Evolutionary conservation across 2,888 invertebrate genomes (phyloP).

Genomic region (Digitonthophagus gazella): DNA sequence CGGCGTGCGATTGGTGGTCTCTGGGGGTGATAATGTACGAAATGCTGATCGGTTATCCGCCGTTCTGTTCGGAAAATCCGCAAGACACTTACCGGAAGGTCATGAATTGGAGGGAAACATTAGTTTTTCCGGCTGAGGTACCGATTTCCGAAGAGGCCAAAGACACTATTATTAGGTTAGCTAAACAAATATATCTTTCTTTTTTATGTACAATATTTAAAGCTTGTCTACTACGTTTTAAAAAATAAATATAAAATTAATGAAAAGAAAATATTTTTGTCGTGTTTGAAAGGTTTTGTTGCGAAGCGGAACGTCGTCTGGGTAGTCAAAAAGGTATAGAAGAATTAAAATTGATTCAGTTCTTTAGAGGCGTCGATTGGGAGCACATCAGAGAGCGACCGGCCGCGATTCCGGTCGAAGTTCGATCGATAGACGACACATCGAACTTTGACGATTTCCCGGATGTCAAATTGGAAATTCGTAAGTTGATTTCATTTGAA

Average conservation of each 20-base stretch:
- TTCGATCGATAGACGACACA: slow-evolving; percentile 98
- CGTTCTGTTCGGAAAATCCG: slow-evolving; percentile 98
- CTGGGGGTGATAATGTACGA: slow-evolving; percentile 99
- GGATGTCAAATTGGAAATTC: slow-evolving; percentile 97
- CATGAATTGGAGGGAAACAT: slow-evolving; percentile 99
- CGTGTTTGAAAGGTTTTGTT: slow-evolving; percentile 76
- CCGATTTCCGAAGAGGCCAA: slow-evolving; percentile 98
- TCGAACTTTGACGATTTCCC: slow-evolving; percentile 99
- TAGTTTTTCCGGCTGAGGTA: slow-evolving; percentile 98
- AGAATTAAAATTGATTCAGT: slow-evolving; percentile 88
- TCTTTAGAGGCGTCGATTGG: slow-evolving; percentile 99
- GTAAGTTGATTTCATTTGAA: slow-evolving; percentile 61
- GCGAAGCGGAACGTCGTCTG: slow-evolving; percentile 89
- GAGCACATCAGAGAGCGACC: slow-evolving; percentile 97
- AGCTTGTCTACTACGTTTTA: too few species aligned
- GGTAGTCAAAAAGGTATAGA: slow-evolving; percentile 89
- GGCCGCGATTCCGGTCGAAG: slow-evolving; percentile 96
- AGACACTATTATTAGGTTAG: slow-evolving; percentile 75
- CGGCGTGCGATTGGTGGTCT: slow-evolving; percentile 99
- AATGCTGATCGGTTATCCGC: slow-evolving; percentile 99
- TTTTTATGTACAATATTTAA: too few species aligned
- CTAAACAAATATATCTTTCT: slow-evolving; percentile 16
- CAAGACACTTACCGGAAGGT: slow-evolving; percentile 97
- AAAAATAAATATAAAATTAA: background rate
- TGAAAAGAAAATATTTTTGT: too few species aligned